These are phyloP conservation scores for Pogonocichla stellata DNA, from an alignment of 2,113 vertebrate genomes.

Conservation along the genomic window DNA sequence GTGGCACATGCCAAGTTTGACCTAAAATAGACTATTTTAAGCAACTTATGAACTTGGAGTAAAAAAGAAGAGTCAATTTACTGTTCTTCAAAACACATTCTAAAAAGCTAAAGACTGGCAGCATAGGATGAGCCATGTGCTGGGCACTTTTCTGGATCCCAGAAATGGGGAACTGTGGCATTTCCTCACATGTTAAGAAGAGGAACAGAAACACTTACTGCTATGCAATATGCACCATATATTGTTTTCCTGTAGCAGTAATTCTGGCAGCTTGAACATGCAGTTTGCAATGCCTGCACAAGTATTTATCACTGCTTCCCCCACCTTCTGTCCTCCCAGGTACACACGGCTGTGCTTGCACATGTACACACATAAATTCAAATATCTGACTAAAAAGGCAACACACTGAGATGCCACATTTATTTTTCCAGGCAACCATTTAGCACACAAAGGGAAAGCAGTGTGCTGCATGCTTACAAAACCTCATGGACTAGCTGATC, in stretches of 20 bases:
- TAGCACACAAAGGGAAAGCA: background rate
- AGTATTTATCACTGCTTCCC: background rate
- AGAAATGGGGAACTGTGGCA: background rate
- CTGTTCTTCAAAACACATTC: too few relatives aligned
- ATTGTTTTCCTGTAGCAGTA: background rate
- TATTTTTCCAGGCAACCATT: background rate
- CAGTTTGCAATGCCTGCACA: background rate
- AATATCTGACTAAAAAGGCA: background rate
- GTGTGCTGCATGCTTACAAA: background rate
- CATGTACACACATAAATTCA: background rate
- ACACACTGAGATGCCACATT: background rate
- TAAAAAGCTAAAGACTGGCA: background rate
- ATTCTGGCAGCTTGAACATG: background rate
- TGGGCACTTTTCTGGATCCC: background rate
- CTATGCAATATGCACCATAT: accelerated
- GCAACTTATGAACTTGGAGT: background rate
- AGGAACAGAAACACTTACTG: background rate
- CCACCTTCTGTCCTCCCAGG: accelerated
- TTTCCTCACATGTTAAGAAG: background rate
- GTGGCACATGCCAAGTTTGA: background rate
- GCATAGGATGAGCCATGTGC: background rate
- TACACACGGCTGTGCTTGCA: background rate
- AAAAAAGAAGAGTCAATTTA: background rate
- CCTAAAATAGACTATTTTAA: background rate
- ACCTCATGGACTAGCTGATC: background rate